phyloP scores from a whole-genome alignment of 1,140 invertebrate genomes.

The Pollicipes pollicipes region DNA sequence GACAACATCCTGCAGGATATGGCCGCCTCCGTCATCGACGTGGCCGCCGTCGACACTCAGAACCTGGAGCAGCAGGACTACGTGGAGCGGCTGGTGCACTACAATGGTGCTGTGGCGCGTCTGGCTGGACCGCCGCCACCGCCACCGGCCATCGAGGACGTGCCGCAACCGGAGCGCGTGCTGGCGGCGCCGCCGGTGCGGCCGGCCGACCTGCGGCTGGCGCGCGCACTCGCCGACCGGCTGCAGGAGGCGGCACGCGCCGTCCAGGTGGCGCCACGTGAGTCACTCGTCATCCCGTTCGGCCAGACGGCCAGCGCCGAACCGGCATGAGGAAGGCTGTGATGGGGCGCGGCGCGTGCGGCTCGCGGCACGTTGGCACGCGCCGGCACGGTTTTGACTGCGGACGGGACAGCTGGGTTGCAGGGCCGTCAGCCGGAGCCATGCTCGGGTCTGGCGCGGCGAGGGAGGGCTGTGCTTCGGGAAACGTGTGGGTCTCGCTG shows the following conservation, averaged over 20 bases:
- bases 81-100: conserved; percentile 49
- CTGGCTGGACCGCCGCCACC: background rate
- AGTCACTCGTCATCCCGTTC: background rate
- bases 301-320: background rate
- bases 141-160: background rate
- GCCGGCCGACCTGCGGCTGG: background rate
- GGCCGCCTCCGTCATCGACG: conserved; percentile 44
- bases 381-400: too few relatives aligned
- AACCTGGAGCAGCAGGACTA: conserved; percentile 62
- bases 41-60: conserved; percentile 56
- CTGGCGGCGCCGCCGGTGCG: background rate
- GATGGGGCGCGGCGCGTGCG: too few relatives aligned
- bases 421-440: too few relatives aligned
- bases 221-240: background rate
- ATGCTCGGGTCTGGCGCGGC: too few relatives aligned
- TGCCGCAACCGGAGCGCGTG: background rate
- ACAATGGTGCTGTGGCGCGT: conserved; percentile 26
- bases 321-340: too few relatives aligned
- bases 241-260: background rate
- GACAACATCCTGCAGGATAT: background rate
- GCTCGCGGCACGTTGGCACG: too few relatives aligned
- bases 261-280: background rate
- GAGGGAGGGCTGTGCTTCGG: too few relatives aligned
- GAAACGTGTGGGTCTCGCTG: too few relatives aligned
- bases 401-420: too few relatives aligned